Base-by-base conservation (phyloP, 35 echinoderm and acorn worm genomes). In the Heliocidaris erythrogramma region DNA sequence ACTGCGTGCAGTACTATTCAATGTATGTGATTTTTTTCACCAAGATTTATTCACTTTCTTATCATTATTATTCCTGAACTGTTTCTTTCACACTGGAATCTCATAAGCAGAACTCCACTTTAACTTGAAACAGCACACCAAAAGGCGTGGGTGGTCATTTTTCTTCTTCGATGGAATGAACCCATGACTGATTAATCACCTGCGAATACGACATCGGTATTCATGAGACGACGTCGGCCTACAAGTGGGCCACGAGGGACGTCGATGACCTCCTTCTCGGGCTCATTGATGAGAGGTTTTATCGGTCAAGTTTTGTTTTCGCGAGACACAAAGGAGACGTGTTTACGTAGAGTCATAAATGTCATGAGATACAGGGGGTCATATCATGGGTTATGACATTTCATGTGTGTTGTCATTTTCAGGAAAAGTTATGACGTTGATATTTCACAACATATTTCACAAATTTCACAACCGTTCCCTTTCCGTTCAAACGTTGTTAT, bases 231-330 rank as follows among this genome's bases (percentile, higher is more conserved):
- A 78, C 27, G 65, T 29, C 65, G 65, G 65, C 65, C 27, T n/a
- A n/a, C 65, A 78, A 78, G 65, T n/a, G 27, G 65, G 65, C 65
- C 65, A 78, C 65, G 65, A 78, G 65, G 65, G 65, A 78, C 65
- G n/a, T n/a, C 65, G 65, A 78, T n/a, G 65, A 78, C 65, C 65
- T 78, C 65, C 18, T 78, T 78, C 65, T 8, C 21, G 27, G 65
- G 21, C 65, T 78, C 65, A 78, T 78, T 78, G 65, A 78, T 78
- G 18, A 78, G 18, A 78, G n/a, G 65, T 78, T 78, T 78, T 78
- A 78, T 78, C 65, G 65, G 65, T 78, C 65, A 78, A 78, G 65
- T 27, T 78, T 78, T 78, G 65, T 78, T 27, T 78, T 78, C 65
- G 5, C 65, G 65, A n/a, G 18, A 78, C 65, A 78, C 65, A 7